Evolutionary conservation across 2,888 invertebrate species (phyloP), one percentile per base, ranked within the genome.

Genomic region (Mesorhabditis spiculigera): DNA sequence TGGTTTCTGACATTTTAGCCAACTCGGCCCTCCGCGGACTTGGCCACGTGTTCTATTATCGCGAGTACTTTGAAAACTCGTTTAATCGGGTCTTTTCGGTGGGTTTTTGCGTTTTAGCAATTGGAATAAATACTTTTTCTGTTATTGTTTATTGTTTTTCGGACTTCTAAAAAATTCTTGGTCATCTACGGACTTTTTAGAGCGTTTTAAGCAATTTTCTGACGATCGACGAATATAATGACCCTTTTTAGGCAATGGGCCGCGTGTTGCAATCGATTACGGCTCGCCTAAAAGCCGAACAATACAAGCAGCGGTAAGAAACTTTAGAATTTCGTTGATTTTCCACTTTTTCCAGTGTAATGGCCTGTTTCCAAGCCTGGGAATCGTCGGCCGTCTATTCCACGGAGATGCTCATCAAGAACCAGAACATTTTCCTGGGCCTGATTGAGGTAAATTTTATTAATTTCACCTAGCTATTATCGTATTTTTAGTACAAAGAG

Each of bases 381-480:
- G 95, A 96, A 87, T 97, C 98, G 86, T 94, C 94, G 91, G 91
- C 93, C 16, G 91, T 98, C 73, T 98, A 97, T 88, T 93, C 96
- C 0, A 92, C 92, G 71, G 95, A 96, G 78, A 93, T 93, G 87
- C 89, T 99, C 74, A 90, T 92, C 74, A 91, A 91, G 85, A 88
- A 95, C 73, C 93, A 95, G 86, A 93, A 94, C 85, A 90, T 92
- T 10, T 97, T 99, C 87, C 89, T 95, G 4, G 98, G 98, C 4
- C 88, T 93, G 61, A 86, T 88, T 44, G 69, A 74, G 50, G 72
- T 69, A 43, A 13, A 65, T 68, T 63, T 63, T 63, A 5, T 62
- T 61, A 10, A n/a, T 28, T 10, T n/a, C 63, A 63, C 16, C 8
- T 63, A 6, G 10, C 43, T 28, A 28, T 28, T 28, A 28, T 28